Base-by-base conservation (phyloP, 2,113 vertebrate genomes). In the Vireo altiloquus region DNA sequence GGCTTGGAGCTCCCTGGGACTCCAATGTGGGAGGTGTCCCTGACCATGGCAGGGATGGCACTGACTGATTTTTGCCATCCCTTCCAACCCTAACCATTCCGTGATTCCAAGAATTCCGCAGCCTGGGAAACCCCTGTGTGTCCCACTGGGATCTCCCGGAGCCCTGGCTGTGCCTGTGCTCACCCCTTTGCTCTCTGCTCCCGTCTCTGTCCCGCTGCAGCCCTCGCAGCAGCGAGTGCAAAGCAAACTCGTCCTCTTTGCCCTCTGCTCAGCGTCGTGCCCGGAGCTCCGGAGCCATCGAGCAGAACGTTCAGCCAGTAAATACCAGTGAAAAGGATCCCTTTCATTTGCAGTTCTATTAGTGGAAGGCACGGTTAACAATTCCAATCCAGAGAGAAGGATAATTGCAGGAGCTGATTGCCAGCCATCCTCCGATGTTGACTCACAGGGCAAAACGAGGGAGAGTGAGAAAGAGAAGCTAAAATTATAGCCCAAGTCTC, bases 351-450 rank as follows among this genome's bases (percentile, higher is more conserved):
- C 95, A 91, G 91, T 92, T 95, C 97, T 97, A 96, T 97, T 96
- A 97, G 95, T 76, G 90, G 95, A 95, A 97, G 92, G 90, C 89
- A 63, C 37, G 24, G 94, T 94, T 96, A 96, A 96, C 94, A 96
- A 95, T 97, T 95, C 96, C 95, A 90, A 91, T 95, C 75, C 92
- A 57, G 90, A 91, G 87, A 96, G 96, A 84, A 56, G 82, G 96
- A 97, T 97, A 96, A 97, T 97, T 97, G 94, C 88, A 71, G 93
- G 91, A 95, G 94, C 95, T 97, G 96, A 97, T 97, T 97, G 96
- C 97, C 94, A 97, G 15, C 89, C 88, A 61, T 93, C 94, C 95
- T 96, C 92, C 94, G 10, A 37, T 94, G 92, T 94, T 97, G 96
- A 97, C 96, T 97, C 96, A 96, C 91, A 94, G 97, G 97, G 96